These are phyloP conservation scores for Plusia festucae DNA, from an alignment of 2,888 invertebrate genomes.

Conservation along the genomic window DNA sequence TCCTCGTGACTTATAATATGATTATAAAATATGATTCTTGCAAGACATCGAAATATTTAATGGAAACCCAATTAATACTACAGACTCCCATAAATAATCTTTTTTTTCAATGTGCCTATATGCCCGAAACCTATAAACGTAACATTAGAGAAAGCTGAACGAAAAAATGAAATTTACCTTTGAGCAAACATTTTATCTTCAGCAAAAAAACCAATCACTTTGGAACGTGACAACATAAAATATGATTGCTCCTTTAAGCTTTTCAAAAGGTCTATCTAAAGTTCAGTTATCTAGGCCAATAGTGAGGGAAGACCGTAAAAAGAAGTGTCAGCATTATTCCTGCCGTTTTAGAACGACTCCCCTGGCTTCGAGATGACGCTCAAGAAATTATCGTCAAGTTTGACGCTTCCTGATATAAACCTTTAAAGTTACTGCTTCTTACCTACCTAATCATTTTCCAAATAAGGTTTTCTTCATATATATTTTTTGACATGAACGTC, in stretches of 20 bases:
- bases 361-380: neutral
- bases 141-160: neutral
- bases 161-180: neutral
- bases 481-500: too few species aligned
- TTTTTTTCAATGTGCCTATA: neutral
- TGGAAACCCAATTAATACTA: too few species aligned
- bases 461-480: too few species aligned
- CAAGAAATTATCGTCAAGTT: neutral
- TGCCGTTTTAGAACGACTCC: neutral
- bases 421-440: neutral
- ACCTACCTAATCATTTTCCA: neutral
- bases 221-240: slow-evolving; percentile 1
- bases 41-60: too few species aligned
- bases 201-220: slow-evolving; percentile 1
- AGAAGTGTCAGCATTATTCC: neutral
- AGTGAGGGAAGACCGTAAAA: neutral
- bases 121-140: neutral
- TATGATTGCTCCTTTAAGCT: neutral
- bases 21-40: too few species aligned
- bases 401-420: slow-evolving; percentile 4
- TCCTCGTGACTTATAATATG: too few species aligned
- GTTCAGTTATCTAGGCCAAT: neutral
- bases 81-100: neutral
- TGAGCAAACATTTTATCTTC: neutral
- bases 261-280: neutral